Percentiles rank a stretch among this genome's conserved stretches.
Evolutionary conservation across 2,888 invertebrate species (phyloP).

Genomic region (Cynaeus angustus): DNA sequence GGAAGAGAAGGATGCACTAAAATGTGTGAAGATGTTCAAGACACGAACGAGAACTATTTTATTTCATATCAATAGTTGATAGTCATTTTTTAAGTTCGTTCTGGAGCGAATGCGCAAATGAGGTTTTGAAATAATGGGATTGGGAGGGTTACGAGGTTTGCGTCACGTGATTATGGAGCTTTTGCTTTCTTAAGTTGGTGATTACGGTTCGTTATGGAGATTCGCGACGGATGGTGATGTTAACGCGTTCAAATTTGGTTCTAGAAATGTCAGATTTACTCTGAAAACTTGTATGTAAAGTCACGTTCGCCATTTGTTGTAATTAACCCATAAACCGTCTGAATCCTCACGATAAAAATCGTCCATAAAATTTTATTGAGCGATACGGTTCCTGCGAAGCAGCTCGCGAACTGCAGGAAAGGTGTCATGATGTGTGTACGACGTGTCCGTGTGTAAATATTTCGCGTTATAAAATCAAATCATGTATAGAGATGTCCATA

Average conservation of each 20-base stretch:
- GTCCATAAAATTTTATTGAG: conserved; percentile 44
- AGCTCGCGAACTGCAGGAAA: conserved; percentile 47
- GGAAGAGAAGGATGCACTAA: conserved; percentile 14
- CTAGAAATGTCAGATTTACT: too few species aligned
- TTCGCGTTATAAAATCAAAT: conserved; percentile 63
- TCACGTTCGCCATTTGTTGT: conserved; percentile 1
- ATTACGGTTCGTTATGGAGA: too few species aligned
- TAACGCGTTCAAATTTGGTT: too few species aligned
- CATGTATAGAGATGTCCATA: conserved; percentile 62
- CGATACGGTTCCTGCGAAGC: conserved; percentile 30
- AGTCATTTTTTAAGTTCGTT: conserved; percentile 49
- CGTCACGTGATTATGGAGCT: conserved; percentile 45
- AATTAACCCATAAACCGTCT: conserved; percentile 27
- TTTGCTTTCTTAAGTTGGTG: too few species aligned
- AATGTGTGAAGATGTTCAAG: conserved; percentile 2
- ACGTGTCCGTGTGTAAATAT: conserved; percentile 60
- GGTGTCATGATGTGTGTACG: conserved; percentile 56
- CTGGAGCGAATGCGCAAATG: conserved; percentile 59
- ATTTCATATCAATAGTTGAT: conserved; percentile 56
- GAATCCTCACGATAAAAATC: conserved; percentile 28
- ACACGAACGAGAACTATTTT: conserved; percentile 42
- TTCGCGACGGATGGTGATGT: too few species aligned
- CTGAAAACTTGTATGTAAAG: too few species aligned
- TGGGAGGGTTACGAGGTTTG: conserved; percentile 47
- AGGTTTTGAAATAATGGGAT: conserved; percentile 59